Evolutionary conservation across 2,113 vertebrate species (phyloP).

Genomic region (Psilopsiagon aymara): DNA sequence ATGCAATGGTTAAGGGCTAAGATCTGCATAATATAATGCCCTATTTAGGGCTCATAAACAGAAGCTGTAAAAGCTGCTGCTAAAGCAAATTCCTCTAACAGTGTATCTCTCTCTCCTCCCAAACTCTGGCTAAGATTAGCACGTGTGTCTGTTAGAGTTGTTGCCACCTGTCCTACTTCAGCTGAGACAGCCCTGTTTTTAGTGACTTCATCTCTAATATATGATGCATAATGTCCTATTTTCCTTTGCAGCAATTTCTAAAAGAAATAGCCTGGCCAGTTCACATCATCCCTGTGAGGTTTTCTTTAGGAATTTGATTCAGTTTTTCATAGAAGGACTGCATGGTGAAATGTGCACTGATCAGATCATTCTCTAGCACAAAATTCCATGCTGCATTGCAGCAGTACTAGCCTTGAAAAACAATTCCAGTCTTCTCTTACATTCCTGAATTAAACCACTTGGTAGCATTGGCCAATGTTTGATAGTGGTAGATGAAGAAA

Average conservation of each 20-base stretch:
- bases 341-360: not conserved
- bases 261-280: not conserved
- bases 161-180: constrained; percentile 66
- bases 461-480: not conserved
- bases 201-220: constrained; percentile 36
- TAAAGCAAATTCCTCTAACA: constrained; percentile 51
- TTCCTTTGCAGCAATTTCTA: not conserved
- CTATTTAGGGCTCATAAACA: constrained; percentile 45
- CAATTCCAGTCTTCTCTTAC: not conserved
- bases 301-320: not conserved
- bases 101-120: constrained; percentile 24
- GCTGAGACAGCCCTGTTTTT: constrained; percentile 51
- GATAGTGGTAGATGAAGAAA: not conserved
- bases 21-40: constrained; percentile 10
- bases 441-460: not conserved
- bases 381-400: not conserved
- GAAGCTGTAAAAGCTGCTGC: constrained; percentile 57
- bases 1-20: not conserved
- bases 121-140: constrained; percentile 63
- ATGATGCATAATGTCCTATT: constrained; percentile 54
- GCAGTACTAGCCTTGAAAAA: not conserved
- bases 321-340: not conserved
- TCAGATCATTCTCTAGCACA: not conserved
- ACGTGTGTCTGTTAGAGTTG: constrained; percentile 38
- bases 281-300: not conserved